Base-by-base conservation (phyloP, 2,888 invertebrate species). In the Crossocerus cetratus region DNA sequence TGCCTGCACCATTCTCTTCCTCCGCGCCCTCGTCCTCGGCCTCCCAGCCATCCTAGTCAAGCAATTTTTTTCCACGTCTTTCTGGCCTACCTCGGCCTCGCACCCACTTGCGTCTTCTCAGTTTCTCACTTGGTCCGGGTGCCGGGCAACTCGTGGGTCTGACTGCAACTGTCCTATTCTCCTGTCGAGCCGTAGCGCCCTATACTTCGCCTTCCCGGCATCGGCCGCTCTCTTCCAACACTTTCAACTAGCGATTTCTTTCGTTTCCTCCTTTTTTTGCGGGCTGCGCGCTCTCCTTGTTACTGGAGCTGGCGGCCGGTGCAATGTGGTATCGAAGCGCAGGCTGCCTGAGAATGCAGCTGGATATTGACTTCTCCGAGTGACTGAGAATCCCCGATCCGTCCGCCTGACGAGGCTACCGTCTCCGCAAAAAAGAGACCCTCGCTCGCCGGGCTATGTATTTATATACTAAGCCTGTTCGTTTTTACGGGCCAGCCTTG, bases 291-390 rank as follows among this genome's bases (percentile, higher is more conserved):
- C 43, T 44, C 16, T 49, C 49, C 16, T 49, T 49, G 13, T 49
- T 49, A 13, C 49, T 14, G 16, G 16, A 49, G 49, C 43, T 4
- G 49, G 14, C 16, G 49, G 2, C 14, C 49, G 49, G 49, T 49
- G 14, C 16, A 16, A 14, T 49, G 49, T n/a, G 14, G 14, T 49
- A 14, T 49, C 16, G 49, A 16, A 49, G 49, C 13, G 13, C 49
- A 16, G 4, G 49, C 1, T 49, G 14, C 4, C 49, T 2, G 49
- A 49, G 49, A 49, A 16, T 49, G 69, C 70, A 71, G 54, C 60
- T 55, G 65, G 65, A 62, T 64, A 32, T 11, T 60, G 71, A 68
- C 63, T 42, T 18, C 42, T 22, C 16, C 32, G 3, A 32, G 13
- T 11, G 32, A 32, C 8, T 14, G 53, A 42, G 20, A 45, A 63